Percentiles rank a stretch among this genome's conserved stretches.
These are phyloP conservation scores for Diloba caeruleocephala DNA, from an alignment of 2,888 invertebrate genomes.

Conservation along the genomic window DNA sequence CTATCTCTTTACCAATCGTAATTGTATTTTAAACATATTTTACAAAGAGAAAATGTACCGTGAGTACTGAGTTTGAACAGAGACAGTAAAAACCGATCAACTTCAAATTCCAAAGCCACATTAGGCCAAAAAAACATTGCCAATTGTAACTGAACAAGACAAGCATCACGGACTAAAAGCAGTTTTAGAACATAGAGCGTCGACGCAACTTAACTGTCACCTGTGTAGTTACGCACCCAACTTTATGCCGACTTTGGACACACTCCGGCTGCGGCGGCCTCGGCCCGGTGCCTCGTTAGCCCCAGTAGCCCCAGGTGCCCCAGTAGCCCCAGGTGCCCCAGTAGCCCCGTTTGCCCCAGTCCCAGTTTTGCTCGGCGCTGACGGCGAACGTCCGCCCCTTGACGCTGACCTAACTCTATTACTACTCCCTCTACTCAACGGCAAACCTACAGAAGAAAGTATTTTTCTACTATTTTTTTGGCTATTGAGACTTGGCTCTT, in stretches of 20 bases:
- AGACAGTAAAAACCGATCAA: slow-evolving; percentile 37
- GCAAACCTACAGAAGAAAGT: slow-evolving; percentile 89
- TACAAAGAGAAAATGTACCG: neutral
- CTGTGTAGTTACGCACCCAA: slow-evolving; percentile 84
- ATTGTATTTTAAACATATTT: neutral
- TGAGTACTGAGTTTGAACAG: slow-evolving; percentile 10
- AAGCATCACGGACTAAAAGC: slow-evolving; percentile 65
- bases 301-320: slow-evolving; percentile 50
- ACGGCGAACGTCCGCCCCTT: slow-evolving; percentile 83
- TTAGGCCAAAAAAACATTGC: slow-evolving; percentile 50
- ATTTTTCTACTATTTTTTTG: slow-evolving; percentile 68
- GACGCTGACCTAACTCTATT: slow-evolving; percentile 89
- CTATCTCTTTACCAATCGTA: slow-evolving; percentile 33
- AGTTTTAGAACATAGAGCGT: slow-evolving; percentile 77
- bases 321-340: slow-evolving; percentile 58
- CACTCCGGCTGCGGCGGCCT: slow-evolving; percentile 84
- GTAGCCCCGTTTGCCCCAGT: slow-evolving; percentile 52
- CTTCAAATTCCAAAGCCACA: slow-evolving; percentile 53
- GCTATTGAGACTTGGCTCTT: slow-evolving; percentile 73
- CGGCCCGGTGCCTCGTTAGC: slow-evolving; percentile 70
- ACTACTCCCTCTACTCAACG: slow-evolving; percentile 90
- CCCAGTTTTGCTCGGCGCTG: slow-evolving; percentile 80
- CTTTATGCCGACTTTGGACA: slow-evolving; percentile 88
- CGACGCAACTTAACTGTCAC: slow-evolving; percentile 86
- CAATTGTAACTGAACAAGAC: slow-evolving; percentile 45